Conservation (phyloP, 2,888 invertebrate genomes). For the Heliconius hortense region DNA sequence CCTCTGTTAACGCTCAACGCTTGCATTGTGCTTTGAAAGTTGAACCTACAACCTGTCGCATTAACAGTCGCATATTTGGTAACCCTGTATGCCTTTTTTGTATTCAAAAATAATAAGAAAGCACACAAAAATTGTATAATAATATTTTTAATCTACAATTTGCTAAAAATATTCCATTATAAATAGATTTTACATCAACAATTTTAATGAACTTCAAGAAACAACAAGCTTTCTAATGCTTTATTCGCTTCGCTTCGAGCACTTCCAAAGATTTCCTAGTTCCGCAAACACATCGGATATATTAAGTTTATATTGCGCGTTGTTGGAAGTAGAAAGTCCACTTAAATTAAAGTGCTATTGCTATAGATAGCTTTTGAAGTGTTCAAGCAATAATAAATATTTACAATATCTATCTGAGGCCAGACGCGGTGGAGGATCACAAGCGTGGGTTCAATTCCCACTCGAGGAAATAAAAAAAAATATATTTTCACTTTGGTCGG, state of each 20-base stretch:
- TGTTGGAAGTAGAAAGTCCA: constrained; percentile 5
- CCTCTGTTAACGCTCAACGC: too few relatives aligned
- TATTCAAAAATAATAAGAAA: too few relatives aligned
- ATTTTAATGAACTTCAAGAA: constrained; percentile 7
- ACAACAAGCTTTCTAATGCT: neutral
- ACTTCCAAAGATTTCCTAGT: constrained; percentile 9
- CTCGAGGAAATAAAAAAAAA: neutral
- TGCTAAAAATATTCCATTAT: neutral
- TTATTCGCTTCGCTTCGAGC: constrained; percentile 11
- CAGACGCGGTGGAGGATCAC: too few relatives aligned
- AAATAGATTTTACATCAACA: neutral
- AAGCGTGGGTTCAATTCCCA: neutral
- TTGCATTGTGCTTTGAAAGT: too few relatives aligned
- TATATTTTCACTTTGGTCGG: neutral
- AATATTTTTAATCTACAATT: neutral
- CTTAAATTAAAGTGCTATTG: constrained; percentile 17
- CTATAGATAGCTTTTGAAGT: neutral
- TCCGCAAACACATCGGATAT: constrained; percentile 25
- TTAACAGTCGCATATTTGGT: too few relatives aligned
- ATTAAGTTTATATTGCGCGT: constrained; percentile 22
- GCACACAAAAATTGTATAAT: too few relatives aligned
- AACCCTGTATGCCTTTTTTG: too few relatives aligned
- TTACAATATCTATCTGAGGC: neutral
- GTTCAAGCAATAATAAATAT: constrained; percentile 4
- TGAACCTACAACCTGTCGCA: too few relatives aligned